Evolutionary conservation across 2,888 invertebrate species (phyloP), one percentile per base, ranked within the genome.

Genomic region (Xanthia icteritia): DNA sequence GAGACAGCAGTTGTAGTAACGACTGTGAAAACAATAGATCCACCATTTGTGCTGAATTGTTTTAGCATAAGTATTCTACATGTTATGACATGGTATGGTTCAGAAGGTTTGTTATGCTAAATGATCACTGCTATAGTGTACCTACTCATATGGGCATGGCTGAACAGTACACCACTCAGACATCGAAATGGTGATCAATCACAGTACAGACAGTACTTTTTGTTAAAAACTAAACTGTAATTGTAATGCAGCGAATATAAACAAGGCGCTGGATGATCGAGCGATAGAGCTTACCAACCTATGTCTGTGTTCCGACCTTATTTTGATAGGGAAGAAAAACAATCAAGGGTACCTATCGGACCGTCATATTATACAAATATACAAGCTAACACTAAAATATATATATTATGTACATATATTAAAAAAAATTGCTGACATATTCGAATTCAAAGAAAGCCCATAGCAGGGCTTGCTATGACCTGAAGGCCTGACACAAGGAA

Each of bases 1-100:
- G 70, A 54, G 61, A 54, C 77, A 56, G 48, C 58, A 39, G 42
- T 67, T 68, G 58, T 17, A 48, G 61, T 76, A 69, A 74, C 39
- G 64, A 61, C 58, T 71, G 15, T 2, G 48, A n/a, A 72, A 51
- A 84, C 85, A 85, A 84, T 78, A 64, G 60, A 23, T 39, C 31
- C 6, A 54, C n/a, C 15, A 65, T 80, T 83, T 73, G 36, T 45
- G 54, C 5, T 73, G 63, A 84, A 78, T 65, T 77, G 63, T 74
- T 72, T 69, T 27, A 66, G 56, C n/a, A 27, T 60, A 56, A 23
- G 66, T 67, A 42, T 60, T 66, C 36, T 42, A 31, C n/a, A 39
- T 45, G n/a, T 8, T 9, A 17, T 48, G n/a, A 3, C 23, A 15
- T 56, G n/a, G 31, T 45, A 3, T n/a, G 13, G 13, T 27, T 17